These are phyloP conservation scores for Incurvaria masculella DNA, from an alignment of 2,888 invertebrate genomes.

Conservation along the genomic window DNA sequence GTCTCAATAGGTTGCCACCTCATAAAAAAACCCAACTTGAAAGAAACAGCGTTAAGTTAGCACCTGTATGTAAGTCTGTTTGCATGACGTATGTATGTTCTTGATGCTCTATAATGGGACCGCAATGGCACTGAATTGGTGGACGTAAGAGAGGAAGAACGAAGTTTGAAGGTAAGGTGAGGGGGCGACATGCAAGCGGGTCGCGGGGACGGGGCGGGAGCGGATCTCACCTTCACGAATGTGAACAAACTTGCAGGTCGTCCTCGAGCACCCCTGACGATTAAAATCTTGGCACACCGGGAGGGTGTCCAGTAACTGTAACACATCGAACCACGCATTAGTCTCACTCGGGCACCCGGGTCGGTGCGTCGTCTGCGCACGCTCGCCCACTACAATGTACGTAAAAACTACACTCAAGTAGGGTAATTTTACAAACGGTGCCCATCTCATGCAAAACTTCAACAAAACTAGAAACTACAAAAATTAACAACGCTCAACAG, in stretches of 20 bases:
- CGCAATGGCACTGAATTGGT: no score
- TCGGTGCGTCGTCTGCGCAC: background rate
- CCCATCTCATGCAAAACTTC: background rate
- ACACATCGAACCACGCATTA: slow-evolving; percentile 36
- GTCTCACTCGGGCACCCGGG: background rate
- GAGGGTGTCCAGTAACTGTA: slow-evolving; percentile 99
- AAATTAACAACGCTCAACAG: background rate
- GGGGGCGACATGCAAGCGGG: no score
- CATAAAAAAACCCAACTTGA: no score
- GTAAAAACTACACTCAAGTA: background rate
- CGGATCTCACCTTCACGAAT: slow-evolving; percentile 84
- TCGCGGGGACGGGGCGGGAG: background rate
- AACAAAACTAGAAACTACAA: background rate
- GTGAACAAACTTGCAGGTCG: slow-evolving; percentile 98
- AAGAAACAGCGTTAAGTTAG: no score
- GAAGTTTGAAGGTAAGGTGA: no score
- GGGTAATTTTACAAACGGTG: background rate
- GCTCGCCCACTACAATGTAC: background rate
- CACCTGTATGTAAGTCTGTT: no score
- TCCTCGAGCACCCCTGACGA: slow-evolving; percentile 94
- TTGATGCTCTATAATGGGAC: no score
- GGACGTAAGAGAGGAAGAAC: no score
- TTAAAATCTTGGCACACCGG: slow-evolving; percentile 99
- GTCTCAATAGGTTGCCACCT: no score
- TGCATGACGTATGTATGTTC: no score